Percentiles rank a stretch among this genome's conserved stretches.
These are phyloP conservation scores for Scolanthus callimorphus DNA, from an alignment of 92 coral and sea anemone species.

Conservation along the genomic window DNA sequence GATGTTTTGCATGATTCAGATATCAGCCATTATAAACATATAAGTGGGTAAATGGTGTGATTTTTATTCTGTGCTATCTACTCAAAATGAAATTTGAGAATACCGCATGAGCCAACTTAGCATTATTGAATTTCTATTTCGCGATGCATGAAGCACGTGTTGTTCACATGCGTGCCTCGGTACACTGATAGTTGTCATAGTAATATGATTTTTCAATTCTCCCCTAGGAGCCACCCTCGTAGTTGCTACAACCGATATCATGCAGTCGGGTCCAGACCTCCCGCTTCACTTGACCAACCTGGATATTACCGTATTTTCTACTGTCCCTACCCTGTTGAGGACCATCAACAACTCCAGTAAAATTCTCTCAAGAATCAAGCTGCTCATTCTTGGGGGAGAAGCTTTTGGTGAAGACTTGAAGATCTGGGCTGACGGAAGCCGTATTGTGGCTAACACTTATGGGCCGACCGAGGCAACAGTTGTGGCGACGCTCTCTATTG, in stretches of 20 bases:
- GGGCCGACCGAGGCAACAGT: constrained; percentile 5
- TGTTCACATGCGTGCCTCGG: no score
- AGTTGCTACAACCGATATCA: background rate
- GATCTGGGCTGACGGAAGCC: constrained; percentile 1
- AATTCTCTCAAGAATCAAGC: background rate
- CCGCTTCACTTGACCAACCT: background rate
- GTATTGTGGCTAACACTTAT: background rate
- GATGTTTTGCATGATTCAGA: no score
- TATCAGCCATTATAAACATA: no score
- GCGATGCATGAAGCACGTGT: no score
- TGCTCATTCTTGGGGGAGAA: constrained; percentile 1
- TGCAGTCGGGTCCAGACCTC: constrained; percentile 10
- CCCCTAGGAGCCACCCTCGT: constrained; percentile 1
- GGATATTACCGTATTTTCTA: constrained; percentile 3
- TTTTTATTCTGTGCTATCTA: no score
- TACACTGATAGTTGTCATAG: no score
- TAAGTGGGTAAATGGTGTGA: no score
- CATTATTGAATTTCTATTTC: no score
- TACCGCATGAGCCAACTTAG: no score
- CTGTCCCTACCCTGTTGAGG: constrained; percentile 10
- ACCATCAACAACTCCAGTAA: background rate
- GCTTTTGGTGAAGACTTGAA: constrained; percentile 3
- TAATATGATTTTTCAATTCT: no score
- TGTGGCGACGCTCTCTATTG: background rate
- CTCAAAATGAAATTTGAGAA: no score